Percentiles rank a stretch among this genome's conserved stretches.
These are phyloP conservation scores for Ficedula albicollis DNA, from an alignment of 2,797 vertebrate species.

Conservation along the genomic window DNA sequence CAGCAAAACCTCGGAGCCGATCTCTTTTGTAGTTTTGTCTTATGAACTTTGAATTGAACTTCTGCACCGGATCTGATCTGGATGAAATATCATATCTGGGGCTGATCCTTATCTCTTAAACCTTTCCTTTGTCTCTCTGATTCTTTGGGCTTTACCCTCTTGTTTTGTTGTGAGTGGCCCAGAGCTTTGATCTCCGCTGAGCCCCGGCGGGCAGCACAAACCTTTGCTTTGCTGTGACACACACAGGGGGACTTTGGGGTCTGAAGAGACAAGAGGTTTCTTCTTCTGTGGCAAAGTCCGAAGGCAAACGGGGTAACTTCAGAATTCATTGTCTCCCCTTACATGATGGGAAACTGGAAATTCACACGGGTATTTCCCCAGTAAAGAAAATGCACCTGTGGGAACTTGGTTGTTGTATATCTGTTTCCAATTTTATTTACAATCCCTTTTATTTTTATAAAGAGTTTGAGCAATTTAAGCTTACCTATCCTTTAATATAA, in stretches of 20 bases:
- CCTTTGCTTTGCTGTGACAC: conserved; percentile 74
- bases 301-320: conserved; percentile 73
- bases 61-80: conserved; percentile 89
- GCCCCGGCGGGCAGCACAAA: conserved; percentile 57
- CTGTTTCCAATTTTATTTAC: conserved; percentile 73
- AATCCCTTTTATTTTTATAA: conserved; percentile 59
- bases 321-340: conserved; percentile 74
- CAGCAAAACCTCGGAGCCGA: conserved; percentile 53
- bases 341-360: conserved; percentile 75
- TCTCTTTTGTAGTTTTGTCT: conserved; percentile 79
- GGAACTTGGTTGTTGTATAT: conserved; percentile 44
- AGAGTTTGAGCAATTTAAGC: conserved; percentile 45
- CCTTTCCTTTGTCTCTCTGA: conserved; percentile 94
- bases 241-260: conserved; percentile 51
- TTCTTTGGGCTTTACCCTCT: conserved; percentile 87
- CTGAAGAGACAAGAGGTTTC: conserved; percentile 74
- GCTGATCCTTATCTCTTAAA: conserved; percentile 97
- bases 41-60: conserved; percentile 86
- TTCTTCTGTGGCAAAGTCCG: conserved; percentile 67
- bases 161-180: conserved; percentile 85
- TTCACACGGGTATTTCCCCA: conserved; percentile 77
- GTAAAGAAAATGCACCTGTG: conserved; percentile 71
- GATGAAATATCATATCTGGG: conserved; percentile 98
- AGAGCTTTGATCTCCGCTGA: conserved; percentile 88
- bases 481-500: conserved; percentile 55